phyloP scores from a whole-genome alignment of 2,797 vertebrate species.

The Dallia pectoralis region DNA sequence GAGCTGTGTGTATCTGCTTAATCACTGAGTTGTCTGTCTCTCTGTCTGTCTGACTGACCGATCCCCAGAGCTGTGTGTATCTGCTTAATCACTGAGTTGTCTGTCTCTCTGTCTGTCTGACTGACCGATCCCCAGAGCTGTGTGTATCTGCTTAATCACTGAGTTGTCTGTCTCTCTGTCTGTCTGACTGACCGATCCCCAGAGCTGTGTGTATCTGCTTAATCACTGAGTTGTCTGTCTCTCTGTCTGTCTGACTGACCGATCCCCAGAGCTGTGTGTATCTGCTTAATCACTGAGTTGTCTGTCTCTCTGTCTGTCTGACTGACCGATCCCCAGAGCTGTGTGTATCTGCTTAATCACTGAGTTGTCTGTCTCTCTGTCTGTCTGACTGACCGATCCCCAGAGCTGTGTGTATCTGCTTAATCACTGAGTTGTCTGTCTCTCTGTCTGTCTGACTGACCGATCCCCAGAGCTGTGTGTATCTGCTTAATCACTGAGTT shows the following conservation, averaged over 20 bases:
- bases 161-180: slow-evolving; percentile 15
- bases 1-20: no score
- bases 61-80: slow-evolving; percentile 86
- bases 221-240: no score
- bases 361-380: slow-evolving; percentile 18
- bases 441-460: slow-evolving; percentile 57
- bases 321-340: slow-evolving; percentile 77
- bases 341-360: no score
- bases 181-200: slow-evolving; percentile 61
- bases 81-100: no score
- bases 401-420: slow-evolving; percentile 93
- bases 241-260: slow-evolving; percentile 57
- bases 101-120: slow-evolving; percentile 57
- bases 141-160: no score
- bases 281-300: no score
- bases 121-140: slow-evolving; percentile 79
- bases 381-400: slow-evolving; percentile 59
- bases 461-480: slow-evolving; percentile 83
- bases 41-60: slow-evolving; percentile 56
- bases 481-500: no score
- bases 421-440: no score
- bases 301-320: slow-evolving; percentile 51
- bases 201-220: no score
- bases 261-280: slow-evolving; percentile 84
- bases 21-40: no score